Conservation (phyloP, 2,113 vertebrate species). For the Meriones unguiculatus region DNA sequence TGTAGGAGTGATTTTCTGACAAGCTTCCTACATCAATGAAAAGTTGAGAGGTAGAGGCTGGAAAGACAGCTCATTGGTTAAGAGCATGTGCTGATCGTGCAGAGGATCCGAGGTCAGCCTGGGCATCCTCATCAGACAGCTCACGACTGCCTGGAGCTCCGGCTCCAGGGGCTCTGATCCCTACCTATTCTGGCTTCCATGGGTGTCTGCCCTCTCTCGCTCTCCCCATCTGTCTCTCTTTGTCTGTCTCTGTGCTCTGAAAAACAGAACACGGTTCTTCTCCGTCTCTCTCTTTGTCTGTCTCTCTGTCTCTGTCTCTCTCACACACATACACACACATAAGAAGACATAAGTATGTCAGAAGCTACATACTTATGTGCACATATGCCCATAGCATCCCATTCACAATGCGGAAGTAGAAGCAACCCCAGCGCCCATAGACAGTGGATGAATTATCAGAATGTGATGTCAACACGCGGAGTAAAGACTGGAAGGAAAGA, state of each 20-base stretch:
- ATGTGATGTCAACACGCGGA: background rate
- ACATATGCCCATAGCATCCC: background rate
- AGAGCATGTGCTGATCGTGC: background rate
- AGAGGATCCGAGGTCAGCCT: background rate
- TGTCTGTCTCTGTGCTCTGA: too few relatives aligned
- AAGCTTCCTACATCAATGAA: background rate
- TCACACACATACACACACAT: too few relatives aligned
- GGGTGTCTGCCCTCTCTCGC: background rate
- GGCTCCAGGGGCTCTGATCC: background rate
- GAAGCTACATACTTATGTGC: background rate
- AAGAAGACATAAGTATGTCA: too few relatives aligned
- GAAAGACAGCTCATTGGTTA: background rate
- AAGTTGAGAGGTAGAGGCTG: background rate
- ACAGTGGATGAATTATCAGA: background rate
- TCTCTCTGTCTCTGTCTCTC: background rate
- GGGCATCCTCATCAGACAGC: background rate
- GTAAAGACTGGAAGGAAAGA: background rate
- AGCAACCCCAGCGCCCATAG: background rate
- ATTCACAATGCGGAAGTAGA: background rate
- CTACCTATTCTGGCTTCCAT: background rate
- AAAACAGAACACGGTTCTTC: too few relatives aligned
- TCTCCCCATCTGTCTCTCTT: background rate
- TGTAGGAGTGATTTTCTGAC: constrained; percentile 16
- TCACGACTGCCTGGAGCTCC: background rate
- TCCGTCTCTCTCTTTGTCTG: background rate